Percentiles rank a stretch among this genome's conserved stretches.
Evolutionary conservation across 2,113 vertebrate genomes (phyloP).

Genomic region (Romanogobio albipinnatus): DNA sequence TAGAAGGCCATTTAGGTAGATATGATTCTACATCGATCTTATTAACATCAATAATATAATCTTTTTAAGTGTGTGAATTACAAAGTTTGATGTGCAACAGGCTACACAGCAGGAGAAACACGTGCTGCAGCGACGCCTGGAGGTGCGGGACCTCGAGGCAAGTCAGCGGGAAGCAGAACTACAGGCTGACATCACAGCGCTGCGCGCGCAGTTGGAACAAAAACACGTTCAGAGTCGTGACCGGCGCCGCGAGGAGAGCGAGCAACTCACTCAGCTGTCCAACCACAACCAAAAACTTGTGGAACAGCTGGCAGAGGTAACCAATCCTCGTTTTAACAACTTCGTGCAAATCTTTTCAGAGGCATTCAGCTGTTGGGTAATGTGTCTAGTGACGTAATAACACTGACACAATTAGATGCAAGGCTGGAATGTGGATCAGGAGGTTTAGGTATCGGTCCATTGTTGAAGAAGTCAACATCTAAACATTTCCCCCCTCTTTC

Average conservation of each 20-base stretch:
- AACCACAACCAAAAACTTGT: slow-evolving; percentile 80
- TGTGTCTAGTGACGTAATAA: slow-evolving; percentile 19
- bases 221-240: slow-evolving; percentile 70
- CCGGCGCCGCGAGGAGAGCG: slow-evolving; percentile 71
- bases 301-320: slow-evolving; percentile 80
- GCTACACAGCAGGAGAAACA: slow-evolving; percentile 76
- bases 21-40: background rate
- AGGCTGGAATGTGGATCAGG: slow-evolving; percentile 65
- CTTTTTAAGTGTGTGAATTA: slow-evolving; percentile 13
- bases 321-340: background rate
- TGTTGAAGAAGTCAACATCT: background rate
- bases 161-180: slow-evolving; percentile 75
- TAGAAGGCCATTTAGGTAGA: background rate
- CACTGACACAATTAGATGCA: background rate
- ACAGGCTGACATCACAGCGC: slow-evolving; percentile 63
- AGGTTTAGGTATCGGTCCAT: slow-evolving; percentile 52
- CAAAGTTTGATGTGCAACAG: slow-evolving; percentile 59
- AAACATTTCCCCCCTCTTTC: background rate
- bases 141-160: slow-evolving; percentile 69
- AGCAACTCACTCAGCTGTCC: slow-evolving; percentile 75
- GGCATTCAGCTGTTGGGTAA: slow-evolving; percentile 13
- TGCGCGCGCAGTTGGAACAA: slow-evolving; percentile 69
- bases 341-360: background rate
- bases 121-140: slow-evolving; percentile 71
- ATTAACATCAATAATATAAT: background rate